Percentiles rank a stretch among this genome's conserved stretches.
Conservation (phyloP, 1,140 invertebrate species). For the Drosophila ironensis region DNA sequence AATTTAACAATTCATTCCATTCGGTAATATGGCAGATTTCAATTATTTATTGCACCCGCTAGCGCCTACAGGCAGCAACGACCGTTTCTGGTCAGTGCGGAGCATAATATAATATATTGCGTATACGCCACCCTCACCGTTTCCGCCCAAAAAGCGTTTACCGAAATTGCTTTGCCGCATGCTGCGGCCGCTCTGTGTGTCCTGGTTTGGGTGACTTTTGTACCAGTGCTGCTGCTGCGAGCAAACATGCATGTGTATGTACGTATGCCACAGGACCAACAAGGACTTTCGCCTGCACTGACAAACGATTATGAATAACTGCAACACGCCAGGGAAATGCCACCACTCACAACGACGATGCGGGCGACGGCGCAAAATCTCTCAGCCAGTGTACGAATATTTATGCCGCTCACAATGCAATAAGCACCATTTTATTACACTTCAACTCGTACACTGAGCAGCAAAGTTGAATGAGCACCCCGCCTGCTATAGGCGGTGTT, state of each 20-base stretch:
- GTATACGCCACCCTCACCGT: conserved; percentile 49
- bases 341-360: conserved; percentile 16
- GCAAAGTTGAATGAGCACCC: conserved; percentile 11
- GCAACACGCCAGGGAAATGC: conserved; percentile 18
- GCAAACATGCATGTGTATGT: not conserved
- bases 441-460: conserved; percentile 40
- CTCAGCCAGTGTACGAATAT: conserved; percentile 22
- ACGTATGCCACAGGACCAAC: conserved; percentile 16
- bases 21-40: conserved; percentile 16
- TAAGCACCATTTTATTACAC: conserved; percentile 65
- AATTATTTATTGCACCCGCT: conserved; percentile 46
- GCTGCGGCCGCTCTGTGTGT: conserved; percentile 53
- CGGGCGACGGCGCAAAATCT: not conserved
- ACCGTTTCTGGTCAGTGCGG: conserved; percentile 35
- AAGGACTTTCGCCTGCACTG: conserved; percentile 23
- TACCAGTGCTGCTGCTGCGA: too few species aligned
- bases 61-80: conserved; percentile 11
- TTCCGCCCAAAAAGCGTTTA: conserved; percentile 32
- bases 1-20: conserved; percentile 13
- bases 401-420: conserved; percentile 54
- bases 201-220: not conserved
- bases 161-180: conserved; percentile 62
- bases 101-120: conserved; percentile 56
- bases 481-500: conserved; percentile 5
- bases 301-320: conserved; percentile 77